Conservation (phyloP, 35 echinoderm and acorn worm species). For the Anneissia japonica region DNA sequence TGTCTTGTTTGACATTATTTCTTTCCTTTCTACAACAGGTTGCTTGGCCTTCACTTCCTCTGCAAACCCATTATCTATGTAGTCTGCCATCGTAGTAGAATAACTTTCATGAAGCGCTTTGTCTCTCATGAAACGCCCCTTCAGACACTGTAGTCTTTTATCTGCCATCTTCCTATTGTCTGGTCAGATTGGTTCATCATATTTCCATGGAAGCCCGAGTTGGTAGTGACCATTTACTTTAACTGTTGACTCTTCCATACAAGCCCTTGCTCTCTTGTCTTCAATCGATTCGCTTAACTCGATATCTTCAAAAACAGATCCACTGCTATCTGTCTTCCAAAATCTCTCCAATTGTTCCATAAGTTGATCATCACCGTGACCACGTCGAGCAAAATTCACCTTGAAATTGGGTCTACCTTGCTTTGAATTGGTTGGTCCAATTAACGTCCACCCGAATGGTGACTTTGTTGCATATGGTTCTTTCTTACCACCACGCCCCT, state of each 20-base stretch:
- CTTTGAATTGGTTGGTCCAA: no score
- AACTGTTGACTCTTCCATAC: not conserved
- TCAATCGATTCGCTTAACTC: conserved; percentile 27
- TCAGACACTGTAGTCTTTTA: not conserved
- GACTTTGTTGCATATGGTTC: conserved; percentile 31
- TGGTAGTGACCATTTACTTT: not conserved
- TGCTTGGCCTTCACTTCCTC: not conserved
- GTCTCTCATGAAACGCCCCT: conserved; percentile 5
- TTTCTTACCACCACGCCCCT: conserved; percentile 35
- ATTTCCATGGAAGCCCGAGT: not conserved
- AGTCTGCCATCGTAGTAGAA: not conserved
- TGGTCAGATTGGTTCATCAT: not conserved
- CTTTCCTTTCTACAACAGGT: not conserved
- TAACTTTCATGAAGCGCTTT: conserved; percentile 1
- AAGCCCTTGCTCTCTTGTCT: conserved; percentile 3
- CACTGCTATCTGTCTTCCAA: not conserved
- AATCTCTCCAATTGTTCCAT: conserved; percentile 2
- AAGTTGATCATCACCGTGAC: conserved; percentile 5
- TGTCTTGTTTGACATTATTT: not conserved
- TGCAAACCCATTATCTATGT: not conserved
- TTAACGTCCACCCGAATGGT: conserved; percentile 26
- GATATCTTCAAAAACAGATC: not conserved
- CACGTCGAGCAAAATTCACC: no score
- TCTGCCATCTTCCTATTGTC: not conserved
- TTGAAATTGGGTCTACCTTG: no score